phyloP scores from a whole-genome alignment of 2,888 invertebrate genomes.

The Caenorhabditis japonica region DNA sequence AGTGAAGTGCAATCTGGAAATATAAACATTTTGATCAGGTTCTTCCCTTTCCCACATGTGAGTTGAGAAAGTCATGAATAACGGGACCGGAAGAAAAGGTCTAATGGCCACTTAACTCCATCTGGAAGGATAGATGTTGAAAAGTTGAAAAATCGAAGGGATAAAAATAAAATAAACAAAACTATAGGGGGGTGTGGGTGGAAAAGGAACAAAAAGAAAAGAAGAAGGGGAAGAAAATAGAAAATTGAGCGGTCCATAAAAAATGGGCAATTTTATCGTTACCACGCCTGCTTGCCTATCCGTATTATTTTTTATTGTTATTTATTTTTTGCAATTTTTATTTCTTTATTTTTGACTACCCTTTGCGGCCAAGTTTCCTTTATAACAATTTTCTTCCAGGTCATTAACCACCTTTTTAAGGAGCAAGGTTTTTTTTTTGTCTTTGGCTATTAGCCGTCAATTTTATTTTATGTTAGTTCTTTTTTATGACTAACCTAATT shows the following conservation, averaged over 20 bases:
- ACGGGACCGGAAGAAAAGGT: too few relatives aligned
- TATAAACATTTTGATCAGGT: background rate
- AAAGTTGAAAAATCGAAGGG: background rate
- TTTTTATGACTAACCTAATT: too few relatives aligned
- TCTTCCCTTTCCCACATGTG: background rate
- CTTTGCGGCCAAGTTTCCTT: constrained; percentile 23
- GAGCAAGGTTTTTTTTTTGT: too few relatives aligned
- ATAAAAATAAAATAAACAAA: constrained; percentile 6
- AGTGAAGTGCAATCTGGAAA: background rate
- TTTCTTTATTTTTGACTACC: too few relatives aligned
- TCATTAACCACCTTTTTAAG: background rate
- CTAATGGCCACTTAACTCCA: too few relatives aligned
- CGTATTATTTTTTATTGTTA: too few relatives aligned
- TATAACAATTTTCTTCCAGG: constrained; percentile 16
- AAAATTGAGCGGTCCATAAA: constrained; percentile 15
- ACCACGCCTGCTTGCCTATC: too few relatives aligned
- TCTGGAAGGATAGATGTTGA: too few relatives aligned
- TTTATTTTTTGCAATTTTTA: too few relatives aligned
- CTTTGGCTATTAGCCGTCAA: constrained; percentile 36
- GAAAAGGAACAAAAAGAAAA: constrained; percentile 1
- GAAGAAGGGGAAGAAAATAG: background rate
- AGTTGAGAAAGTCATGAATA: too few relatives aligned
- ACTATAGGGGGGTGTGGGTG: too few relatives aligned
- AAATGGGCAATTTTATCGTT: constrained; percentile 3
- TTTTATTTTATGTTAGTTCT: too few relatives aligned